Percentiles rank a stretch among this genome's conserved stretches.
These are phyloP conservation scores for Calephelis virginiensis DNA, from an alignment of 1,140 invertebrate species.

Conservation along the genomic window DNA sequence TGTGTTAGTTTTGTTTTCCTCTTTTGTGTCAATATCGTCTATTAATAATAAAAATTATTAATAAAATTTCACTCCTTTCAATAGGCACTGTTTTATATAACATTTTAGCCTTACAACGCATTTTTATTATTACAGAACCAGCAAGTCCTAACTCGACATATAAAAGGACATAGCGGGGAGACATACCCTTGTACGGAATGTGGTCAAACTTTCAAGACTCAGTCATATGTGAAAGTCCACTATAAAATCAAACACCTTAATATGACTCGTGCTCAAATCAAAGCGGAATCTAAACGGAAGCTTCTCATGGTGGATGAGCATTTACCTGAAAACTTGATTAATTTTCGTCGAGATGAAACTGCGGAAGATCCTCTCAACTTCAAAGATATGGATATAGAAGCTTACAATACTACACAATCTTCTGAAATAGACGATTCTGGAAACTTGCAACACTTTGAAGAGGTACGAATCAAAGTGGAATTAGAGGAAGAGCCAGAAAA, in stretches of 20 bases:
- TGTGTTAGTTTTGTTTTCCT: too few relatives aligned
- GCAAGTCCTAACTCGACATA: slow-evolving; percentile 46
- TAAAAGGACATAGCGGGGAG: slow-evolving; percentile 38
- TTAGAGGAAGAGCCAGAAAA: neutral
- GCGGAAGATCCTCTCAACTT: slow-evolving; percentile 19
- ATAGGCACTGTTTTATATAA: neutral
- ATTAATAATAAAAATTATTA: too few relatives aligned
- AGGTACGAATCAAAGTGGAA: neutral
- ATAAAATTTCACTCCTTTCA: too few relatives aligned
- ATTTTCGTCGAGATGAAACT: neutral
- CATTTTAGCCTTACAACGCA: neutral
- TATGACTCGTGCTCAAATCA: slow-evolving; percentile 45
- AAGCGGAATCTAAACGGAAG: slow-evolving; percentile 31
- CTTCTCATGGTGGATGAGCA: slow-evolving; percentile 31
- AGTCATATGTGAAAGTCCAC: slow-evolving; percentile 48
- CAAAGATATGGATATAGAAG: slow-evolving; percentile 8
- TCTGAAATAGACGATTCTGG: neutral
- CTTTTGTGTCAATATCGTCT: too few relatives aligned
- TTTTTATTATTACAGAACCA: slow-evolving; percentile 38
- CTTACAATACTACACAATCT: neutral
- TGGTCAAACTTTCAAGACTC: slow-evolving; percentile 44
- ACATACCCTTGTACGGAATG: slow-evolving; percentile 46
- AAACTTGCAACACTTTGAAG: neutral
- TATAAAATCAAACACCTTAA: slow-evolving; percentile 48
- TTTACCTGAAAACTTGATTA: neutral